Evolutionary conservation across 1,140 invertebrate genomes (phyloP), one percentile per base, ranked within the genome.

Genomic region (Eueides isabella): DNA sequence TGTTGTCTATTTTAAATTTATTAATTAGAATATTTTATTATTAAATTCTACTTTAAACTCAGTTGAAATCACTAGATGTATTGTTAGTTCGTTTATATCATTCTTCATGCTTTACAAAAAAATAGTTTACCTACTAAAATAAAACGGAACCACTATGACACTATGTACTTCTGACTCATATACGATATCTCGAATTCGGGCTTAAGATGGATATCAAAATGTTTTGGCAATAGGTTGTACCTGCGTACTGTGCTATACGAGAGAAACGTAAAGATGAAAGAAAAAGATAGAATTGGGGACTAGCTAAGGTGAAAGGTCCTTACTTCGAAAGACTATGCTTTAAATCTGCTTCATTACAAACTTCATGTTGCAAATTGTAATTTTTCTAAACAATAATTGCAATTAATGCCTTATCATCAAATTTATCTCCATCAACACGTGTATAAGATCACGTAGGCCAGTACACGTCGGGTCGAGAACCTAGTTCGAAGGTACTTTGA

Each of bases 181-280:
- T 7, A 6, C 6, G n/a, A 44, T 2, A n/a, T 19, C n/a, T 19
- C n/a, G 16, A 19, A 19, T n/a, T 44, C 2, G 2, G 41, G 1
- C n/a, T 14, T 14, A 44, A 19, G 7, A 5, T 44, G 2, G 41
- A 19, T 1, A 44, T 6, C n/a, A 1, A 0, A 19, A 16, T 19
- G n/a, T 0, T 16, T 1, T n/a, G n/a, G n/a, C n/a, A n/a, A n/a
- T n/a, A 5, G n/a, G n/a, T 19, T 0, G 0, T 7, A 14, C 6
- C 16, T 0, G 16, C n/a, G 0, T 44, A 7, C 5, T 16, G 16
- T 19, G 41, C 1, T n/a, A 7, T 44, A 5, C n/a, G 6, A 2
- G 41, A 19, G 5, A 19, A 44, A 19, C n/a, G n/a, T 44, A 19
- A 19, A 19, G 6, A 16, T 9, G 12, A 38, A 2, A n/a, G n/a